phyloP scores from a whole-genome alignment of 2,888 invertebrate genomes.

The Onthophagus sagittarius region DNA sequence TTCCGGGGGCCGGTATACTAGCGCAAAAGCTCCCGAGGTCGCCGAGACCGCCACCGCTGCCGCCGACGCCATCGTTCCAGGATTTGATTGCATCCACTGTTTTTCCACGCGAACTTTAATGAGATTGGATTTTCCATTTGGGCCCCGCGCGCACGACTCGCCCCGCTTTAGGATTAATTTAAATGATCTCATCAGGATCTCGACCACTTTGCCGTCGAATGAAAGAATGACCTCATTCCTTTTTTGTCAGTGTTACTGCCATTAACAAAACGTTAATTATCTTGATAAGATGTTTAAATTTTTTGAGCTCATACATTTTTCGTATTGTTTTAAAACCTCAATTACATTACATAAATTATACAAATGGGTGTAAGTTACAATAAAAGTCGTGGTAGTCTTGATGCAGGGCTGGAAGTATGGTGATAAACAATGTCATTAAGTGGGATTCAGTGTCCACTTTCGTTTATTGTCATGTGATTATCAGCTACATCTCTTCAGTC shows the following conservation, averaged over 20 bases:
- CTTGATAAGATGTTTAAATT: not conserved
- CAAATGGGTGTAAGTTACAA: no score
- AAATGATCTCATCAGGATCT: not conserved
- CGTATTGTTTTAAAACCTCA: no score
- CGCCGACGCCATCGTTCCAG: not conserved
- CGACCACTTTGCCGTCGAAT: not conserved
- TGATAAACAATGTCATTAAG: no score
- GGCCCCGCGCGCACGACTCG: not conserved
- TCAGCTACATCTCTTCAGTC: no score
- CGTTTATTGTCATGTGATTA: no score
- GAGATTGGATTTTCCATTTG: constrained; percentile 12
- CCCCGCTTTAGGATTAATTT: not conserved
- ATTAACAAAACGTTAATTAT: not conserved
- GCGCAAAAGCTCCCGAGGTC: not conserved
- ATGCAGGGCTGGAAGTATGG: no score
- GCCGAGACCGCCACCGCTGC: not conserved
- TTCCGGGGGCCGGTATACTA: not conserved
- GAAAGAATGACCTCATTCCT: not conserved
- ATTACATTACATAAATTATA: no score
- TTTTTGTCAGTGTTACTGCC: not conserved
- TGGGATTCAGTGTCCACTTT: no score
- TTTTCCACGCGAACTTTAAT: constrained; percentile 10
- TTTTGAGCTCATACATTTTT: no score
- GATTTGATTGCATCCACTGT: constrained; percentile 11
- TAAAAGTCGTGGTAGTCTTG: no score